Evolutionary conservation across 2,888 invertebrate genomes (phyloP).

Genomic region (Eulithis testata): DNA sequence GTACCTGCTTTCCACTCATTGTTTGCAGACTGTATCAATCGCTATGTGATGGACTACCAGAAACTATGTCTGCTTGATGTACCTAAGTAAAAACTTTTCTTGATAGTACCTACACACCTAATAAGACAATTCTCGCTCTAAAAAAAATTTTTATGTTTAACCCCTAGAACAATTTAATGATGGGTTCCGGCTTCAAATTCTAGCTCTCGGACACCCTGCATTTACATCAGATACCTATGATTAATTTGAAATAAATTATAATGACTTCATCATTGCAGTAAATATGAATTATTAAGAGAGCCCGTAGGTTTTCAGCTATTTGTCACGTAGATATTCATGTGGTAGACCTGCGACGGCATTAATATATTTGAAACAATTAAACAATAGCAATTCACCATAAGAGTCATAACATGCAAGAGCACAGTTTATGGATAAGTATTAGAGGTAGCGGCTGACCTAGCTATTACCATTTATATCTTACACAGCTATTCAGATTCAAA

Average conservation of each 20-base stretch:
- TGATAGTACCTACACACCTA: too few species aligned
- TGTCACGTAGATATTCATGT: conserved; percentile 7
- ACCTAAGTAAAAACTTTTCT: too few species aligned
- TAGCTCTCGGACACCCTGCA: too few species aligned
- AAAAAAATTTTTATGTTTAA: too few species aligned
- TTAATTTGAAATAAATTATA: not conserved
- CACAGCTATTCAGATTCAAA: conserved; percentile 51
- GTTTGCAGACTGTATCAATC: conserved; percentile 58
- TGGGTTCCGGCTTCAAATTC: too few species aligned
- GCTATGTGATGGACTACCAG: conserved; percentile 27
- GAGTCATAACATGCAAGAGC: conserved; percentile 17
- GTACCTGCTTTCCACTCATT: conserved; percentile 78
- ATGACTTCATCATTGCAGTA: not conserved
- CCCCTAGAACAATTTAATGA: too few species aligned
- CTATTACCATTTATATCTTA: conserved; percentile 40
- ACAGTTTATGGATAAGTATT: conserved; percentile 34
- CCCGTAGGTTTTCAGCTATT: conserved; percentile 1
- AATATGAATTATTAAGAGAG: not conserved
- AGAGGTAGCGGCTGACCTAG: conserved; percentile 30
- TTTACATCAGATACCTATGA: too few species aligned
- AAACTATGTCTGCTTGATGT: conserved; percentile 13
- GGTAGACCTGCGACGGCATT: conserved; percentile 13
- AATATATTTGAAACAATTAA: conserved; percentile 19
- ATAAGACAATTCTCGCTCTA: too few species aligned
- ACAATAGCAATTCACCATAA: conserved; percentile 13